Percentiles rank a stretch among this genome's conserved stretches.
Evolutionary conservation across 1,140 invertebrate species (phyloP).

Genomic region (Brachionus sp.): DNA sequence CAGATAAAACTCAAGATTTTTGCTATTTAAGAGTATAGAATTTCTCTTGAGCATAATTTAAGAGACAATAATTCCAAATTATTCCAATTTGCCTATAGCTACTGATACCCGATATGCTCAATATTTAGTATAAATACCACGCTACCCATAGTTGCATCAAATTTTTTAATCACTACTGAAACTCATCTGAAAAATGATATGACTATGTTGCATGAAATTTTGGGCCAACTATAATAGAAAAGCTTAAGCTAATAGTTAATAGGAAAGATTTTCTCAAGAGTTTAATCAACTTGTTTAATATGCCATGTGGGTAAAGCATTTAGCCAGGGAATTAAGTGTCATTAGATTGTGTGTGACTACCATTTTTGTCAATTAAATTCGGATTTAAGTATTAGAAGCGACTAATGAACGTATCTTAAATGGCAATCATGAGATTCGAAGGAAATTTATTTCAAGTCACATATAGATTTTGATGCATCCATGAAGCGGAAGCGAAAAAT

Average conservation of each 20-base stretch:
- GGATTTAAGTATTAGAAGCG: background rate
- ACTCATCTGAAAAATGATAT: background rate
- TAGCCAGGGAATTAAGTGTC: background rate
- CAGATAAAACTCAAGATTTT: background rate
- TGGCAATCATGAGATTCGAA: background rate
- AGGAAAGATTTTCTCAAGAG: background rate
- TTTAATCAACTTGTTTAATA: background rate
- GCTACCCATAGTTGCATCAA: background rate
- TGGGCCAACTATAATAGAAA: background rate
- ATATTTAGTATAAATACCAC: background rate
- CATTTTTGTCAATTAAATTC: constrained; percentile 7
- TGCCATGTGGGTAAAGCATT: background rate
- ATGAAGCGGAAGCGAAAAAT: background rate
- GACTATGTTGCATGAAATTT: background rate
- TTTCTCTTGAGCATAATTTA: constrained; percentile 33
- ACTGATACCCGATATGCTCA: background rate
- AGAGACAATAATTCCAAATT: background rate
- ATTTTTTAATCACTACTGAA: background rate
- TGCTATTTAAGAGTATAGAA: background rate
- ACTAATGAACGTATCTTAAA: constrained; percentile 15
- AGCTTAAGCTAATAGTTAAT: background rate
- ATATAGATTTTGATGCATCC: background rate
- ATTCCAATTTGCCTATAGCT: background rate
- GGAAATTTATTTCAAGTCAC: constrained; percentile 20
- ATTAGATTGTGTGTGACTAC: background rate